Evolutionary conservation across 2,797 vertebrate species (phyloP), one percentile per base, ranked within the genome.

Genomic region (Arctocebus calabarensis): DNA sequence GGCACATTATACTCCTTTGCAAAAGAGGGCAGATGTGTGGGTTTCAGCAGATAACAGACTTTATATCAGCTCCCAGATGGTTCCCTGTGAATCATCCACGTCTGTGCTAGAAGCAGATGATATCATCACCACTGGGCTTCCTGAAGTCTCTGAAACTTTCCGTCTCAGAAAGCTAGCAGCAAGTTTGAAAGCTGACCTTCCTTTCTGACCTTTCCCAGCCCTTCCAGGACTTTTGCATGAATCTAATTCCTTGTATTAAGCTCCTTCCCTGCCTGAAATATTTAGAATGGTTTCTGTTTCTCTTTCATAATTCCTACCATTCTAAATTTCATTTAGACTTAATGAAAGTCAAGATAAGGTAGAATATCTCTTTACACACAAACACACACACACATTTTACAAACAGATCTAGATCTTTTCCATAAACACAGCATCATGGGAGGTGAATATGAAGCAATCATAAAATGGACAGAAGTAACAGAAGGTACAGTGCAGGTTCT

Each of bases 91-190:
- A 77, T 95, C 88, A 92, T 59, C 32, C 17, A 32, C 3, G 1
- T 93, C 59, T 27, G 55, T n/a, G 16, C 34, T 84, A n/a, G 92
- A 93, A 92, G 52, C 59, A 92, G 74, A 59, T 75, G 52, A 84
- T 61, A 32, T 70, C 59, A 85, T 12, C 48, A 45, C 32, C 40
- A 78, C 27, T 23, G 48, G 0, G 68, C 48, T 85, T 90, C 48
- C 83, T 79, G 23, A 0, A 45, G 90, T 32, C 59, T 66, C 37
- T 81, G 40, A 34, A 64, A 79, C 59, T 52, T 95, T 70, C 32
- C 57, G 52, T 62, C 64, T 87, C 75, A 90, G 73, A 77, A 81
- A 62, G 7, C 34, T 61, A 86, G 57, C 48, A 86, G 40, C 64
- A 34, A 74, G 55, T 52, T 77, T 34, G 68, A 79, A 95, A 71